Conservation (phyloP, 2,888 invertebrate genomes). For the Microctonus hyperodae region DNA sequence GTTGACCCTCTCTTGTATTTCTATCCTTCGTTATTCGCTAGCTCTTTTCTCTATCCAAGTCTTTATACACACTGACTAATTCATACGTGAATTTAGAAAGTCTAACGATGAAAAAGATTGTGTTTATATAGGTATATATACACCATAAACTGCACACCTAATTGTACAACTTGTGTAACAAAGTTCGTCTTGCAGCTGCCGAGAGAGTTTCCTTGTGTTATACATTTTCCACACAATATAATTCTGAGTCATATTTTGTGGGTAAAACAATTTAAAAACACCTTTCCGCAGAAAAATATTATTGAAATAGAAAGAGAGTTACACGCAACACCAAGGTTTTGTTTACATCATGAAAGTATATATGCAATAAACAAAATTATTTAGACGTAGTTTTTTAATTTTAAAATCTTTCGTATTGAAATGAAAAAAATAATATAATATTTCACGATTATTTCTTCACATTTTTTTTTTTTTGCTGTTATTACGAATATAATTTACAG, state of each 20-base stretch:
- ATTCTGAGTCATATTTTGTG: slow-evolving; percentile 8
- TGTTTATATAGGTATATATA: neutral
- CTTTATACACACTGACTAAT: slow-evolving; percentile 43
- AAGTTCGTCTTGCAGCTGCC: slow-evolving; percentile 26
- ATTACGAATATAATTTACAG: neutral
- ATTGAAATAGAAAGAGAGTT: neutral
- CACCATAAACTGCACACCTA: slow-evolving; percentile 22
- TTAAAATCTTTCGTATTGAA: too few species aligned
- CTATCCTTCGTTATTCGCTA: neutral
- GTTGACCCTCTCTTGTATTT: slow-evolving; percentile 23
- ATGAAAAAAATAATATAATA: too few species aligned
- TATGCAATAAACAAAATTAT: neutral
- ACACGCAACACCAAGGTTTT: neutral
- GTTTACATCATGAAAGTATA: neutral
- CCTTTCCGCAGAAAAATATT: neutral
- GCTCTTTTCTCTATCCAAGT: neutral
- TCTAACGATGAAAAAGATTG: slow-evolving; percentile 33
- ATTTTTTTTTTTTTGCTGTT: neutral
- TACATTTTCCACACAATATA: slow-evolving; percentile 10
- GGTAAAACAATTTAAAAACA: neutral
- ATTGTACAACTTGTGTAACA: slow-evolving; percentile 34
- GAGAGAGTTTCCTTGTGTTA: slow-evolving; percentile 17
- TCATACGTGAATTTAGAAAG: slow-evolving; percentile 59
- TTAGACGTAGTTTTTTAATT: too few species aligned
- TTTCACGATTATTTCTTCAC: neutral